Base-by-base conservation (phyloP, 2,888 invertebrate species). In the Pollenia labialis region DNA sequence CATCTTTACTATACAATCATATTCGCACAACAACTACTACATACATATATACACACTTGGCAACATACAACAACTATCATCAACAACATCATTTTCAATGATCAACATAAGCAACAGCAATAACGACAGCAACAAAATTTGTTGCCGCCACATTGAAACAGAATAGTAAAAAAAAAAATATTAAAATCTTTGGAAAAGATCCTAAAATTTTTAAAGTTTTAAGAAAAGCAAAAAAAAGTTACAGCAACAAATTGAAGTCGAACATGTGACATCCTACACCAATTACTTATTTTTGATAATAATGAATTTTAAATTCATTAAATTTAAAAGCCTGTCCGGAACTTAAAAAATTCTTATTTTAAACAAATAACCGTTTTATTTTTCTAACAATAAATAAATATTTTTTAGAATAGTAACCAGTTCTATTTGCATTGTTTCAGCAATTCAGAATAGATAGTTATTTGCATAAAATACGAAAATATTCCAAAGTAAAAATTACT, bases 181-280 rank as follows among this genome's bases (percentile, higher is more conserved):
- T 79, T 64, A 23, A 85, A 83, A 85, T 87, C 58, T 77, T 11
- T 11, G 16, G 7, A 60, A 68, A 66, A 79, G 76, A 80, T 81
- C 84, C 58, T 69, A 80, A 77, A 74, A 72, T 75, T 76, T 52
- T 10, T 4, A 50, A 64, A 54, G 56, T 18, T 12, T 23, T 16
- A 50, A 60, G 23, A 48, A 69, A 58, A 48, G 56, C 48, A 50
- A 54, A 48, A 48, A 14, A 46, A 52, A 62, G n/a, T 40, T 52
- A 1, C 1, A 23, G 23, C 50, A 68, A 14, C 7, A 32, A 6
- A 14, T 12, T 48, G 44, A 8, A 54, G 3, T 2, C 54, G 71
- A 56, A 14, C 7, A 2, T 23, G 2, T 0, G 10, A 4, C 23
- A 18, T 23, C 10, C 71, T 56, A 66, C 32, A 32, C 32, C 4